These are phyloP conservation scores for Atta cephalotes DNA, from an alignment of 1,140 invertebrate species.

Conservation along the genomic window DNA sequence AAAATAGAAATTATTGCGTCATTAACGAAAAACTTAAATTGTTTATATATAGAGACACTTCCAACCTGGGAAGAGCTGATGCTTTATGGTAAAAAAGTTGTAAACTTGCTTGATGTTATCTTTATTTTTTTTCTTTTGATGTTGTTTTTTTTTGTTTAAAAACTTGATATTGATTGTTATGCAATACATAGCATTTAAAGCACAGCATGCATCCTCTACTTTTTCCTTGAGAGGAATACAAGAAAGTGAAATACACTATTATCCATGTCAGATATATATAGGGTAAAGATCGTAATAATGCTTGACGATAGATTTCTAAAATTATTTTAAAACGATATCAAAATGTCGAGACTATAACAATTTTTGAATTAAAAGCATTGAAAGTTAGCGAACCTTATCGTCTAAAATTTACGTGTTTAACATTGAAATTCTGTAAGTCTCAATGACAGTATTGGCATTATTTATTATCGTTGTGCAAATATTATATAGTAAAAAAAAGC, in stretches of 20 bases:
- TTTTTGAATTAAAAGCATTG: too few relatives aligned
- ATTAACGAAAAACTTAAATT: constrained; percentile 74
- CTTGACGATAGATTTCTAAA: too few relatives aligned
- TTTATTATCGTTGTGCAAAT: too few relatives aligned
- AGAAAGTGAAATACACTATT: constrained; percentile 3
- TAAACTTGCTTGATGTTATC: constrained; percentile 70
- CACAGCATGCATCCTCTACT: constrained; percentile 65
- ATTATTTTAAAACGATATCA: too few relatives aligned
- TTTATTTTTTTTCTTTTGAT: constrained; percentile 62
- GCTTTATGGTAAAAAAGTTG: constrained; percentile 84
- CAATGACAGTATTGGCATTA: too few relatives aligned
- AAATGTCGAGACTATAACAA: too few relatives aligned
- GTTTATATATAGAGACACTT: constrained; percentile 84
- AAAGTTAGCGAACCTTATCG: too few relatives aligned
- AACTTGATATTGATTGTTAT: constrained; percentile 32
- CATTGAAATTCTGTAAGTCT: too few relatives aligned
- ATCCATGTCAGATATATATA: not conserved
- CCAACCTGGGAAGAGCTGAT: constrained; percentile 86
- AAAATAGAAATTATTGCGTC: constrained; percentile 10
- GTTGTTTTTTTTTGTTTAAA: constrained; percentile 60
- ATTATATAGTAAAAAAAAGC: too few relatives aligned
- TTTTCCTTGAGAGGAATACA: not conserved
- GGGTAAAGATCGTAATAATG: too few relatives aligned
- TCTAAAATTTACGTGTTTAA: too few relatives aligned
- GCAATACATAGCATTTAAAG: constrained; percentile 56